Evolutionary conservation across 2,797 vertebrate species (phyloP).

Genomic region (Ammospiza maritima): DNA sequence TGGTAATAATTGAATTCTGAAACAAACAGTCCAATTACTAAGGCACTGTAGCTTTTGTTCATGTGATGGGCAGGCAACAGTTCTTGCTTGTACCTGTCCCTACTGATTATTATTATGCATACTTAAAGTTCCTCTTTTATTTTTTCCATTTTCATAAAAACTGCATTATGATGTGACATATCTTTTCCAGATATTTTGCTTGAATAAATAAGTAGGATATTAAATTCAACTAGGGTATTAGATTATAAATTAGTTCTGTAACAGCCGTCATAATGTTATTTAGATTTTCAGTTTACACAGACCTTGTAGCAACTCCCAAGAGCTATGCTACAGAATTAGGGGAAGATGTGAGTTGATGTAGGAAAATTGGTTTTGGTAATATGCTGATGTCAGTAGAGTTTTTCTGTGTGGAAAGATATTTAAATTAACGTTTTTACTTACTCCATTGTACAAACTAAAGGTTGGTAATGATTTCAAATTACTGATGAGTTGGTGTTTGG

Average conservation of each 20-base stretch:
- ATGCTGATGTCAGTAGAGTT: constrained; percentile 91
- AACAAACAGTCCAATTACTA: constrained; percentile 72
- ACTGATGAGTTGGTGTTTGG: constrained; percentile 64
- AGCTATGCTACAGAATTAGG: constrained; percentile 95
- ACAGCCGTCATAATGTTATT: constrained; percentile 95
- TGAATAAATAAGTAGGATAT: constrained; percentile 85
- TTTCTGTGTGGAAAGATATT: constrained; percentile 80
- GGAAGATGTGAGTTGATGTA: constrained; percentile 98
- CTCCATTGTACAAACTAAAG: constrained; percentile 72
- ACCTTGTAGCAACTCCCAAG: constrained; percentile 94
- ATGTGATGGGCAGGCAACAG: constrained; percentile 35
- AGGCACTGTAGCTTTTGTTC: constrained; percentile 60
- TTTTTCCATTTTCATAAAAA: constrained; percentile 76
- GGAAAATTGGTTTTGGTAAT: constrained; percentile 99
- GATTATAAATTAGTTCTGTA: constrained; percentile 99
- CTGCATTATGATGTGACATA: constrained; percentile 80
- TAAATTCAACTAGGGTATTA: constrained; percentile 93
- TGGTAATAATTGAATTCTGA: constrained; percentile 76
- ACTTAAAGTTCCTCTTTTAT: constrained; percentile 76
- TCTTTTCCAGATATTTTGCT: constrained; percentile 85
- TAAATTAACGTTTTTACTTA: constrained; percentile 77
- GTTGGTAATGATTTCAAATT: constrained; percentile 72
- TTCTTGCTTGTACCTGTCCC: constrained; percentile 78
- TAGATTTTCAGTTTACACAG: constrained; percentile 95
- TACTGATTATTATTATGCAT: constrained; percentile 61